Base-by-base conservation (phyloP, 2,113 vertebrate species). In the Protomyctophum bolini region DNA sequence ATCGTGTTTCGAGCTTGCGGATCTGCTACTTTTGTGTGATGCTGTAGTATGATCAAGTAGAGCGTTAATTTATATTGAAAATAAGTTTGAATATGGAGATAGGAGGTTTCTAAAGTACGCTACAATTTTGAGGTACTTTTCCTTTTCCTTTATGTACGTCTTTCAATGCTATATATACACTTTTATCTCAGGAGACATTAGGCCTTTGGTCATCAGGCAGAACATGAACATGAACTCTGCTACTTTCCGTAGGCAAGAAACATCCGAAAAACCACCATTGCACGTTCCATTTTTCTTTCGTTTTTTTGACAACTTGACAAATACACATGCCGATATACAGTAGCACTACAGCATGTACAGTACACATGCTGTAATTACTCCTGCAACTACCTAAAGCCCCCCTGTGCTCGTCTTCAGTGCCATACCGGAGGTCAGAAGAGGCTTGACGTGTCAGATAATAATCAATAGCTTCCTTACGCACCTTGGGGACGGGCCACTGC, bases 401-500 rank as follows among this genome's bases (percentile, higher is more conserved):
- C 69, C 10, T n/a, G 21, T 54, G 14, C 58, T n/a, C 21, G 8
- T 54, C 45, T 52, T 63, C 33, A 41, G 33, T 3, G 33, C 33
- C 5, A 54, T 29, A 46, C 21, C 51, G 21, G 10, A 33, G 59
- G 50, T 52, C 68, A 58, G 47, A 77, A 64, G 65, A 70, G 6
- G 1, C 49, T 28, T 66, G 21, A 21, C 63, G 49, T 73, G 48
- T 75, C 76, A 74, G 68, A 77, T 78, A 58, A 63, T 52, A 52
- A 81, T 77, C 66, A 73, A 70, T 68, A 70, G 76, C n/a, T 10
- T 74, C 66, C 2, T 0, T 33, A 61, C 50, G 63, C 57, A 54
- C 63, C 78, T 12, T 28, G 52, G 63, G 61, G 76, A 72, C 28
- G 33, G 33, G 5, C 33, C 33, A 6, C 33, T 41, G 33, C 6